Conservation (phyloP, 2,797 vertebrate species). For the Mormyrops attenuatus region DNA sequence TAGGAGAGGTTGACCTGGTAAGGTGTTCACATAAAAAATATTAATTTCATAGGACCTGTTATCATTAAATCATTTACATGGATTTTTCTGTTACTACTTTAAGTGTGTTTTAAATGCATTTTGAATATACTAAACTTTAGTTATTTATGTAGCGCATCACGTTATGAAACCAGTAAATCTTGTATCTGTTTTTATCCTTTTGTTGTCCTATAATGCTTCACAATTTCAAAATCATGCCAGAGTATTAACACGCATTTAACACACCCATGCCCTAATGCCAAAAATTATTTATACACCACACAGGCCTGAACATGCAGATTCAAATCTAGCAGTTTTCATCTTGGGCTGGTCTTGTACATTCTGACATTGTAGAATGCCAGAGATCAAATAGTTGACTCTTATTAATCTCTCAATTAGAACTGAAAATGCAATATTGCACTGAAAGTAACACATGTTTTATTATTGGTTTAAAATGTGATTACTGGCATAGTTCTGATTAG, state of each 20-base stretch:
- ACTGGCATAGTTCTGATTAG: not conserved
- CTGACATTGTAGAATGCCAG: not conserved
- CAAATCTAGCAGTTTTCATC: slow-evolving; percentile 23
- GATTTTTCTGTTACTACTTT: not conserved
- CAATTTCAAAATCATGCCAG: slow-evolving; percentile 16
- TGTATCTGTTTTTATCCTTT: not conserved
- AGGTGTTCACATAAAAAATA: slow-evolving; percentile 27
- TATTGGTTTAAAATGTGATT: not conserved
- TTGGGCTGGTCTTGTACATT: slow-evolving; percentile 28
- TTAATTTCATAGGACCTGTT: not conserved
- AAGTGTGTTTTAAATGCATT: not conserved
- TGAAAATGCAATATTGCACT: not conserved
- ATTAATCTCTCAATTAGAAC: slow-evolving; percentile 30
- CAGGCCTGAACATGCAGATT: slow-evolving; percentile 47
- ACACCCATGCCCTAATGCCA: slow-evolving; percentile 45
- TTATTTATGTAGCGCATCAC: not conserved
- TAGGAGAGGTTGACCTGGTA: slow-evolving; percentile 91
- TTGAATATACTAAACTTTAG: not conserved
- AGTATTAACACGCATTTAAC: slow-evolving; percentile 31
- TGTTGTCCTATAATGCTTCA: not conserved
- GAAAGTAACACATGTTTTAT: not conserved
- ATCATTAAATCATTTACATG: not conserved
- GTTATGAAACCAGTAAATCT: not conserved
- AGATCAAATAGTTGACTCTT: slow-evolving; percentile 38
- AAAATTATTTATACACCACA: slow-evolving; percentile 42